phyloP scores from a whole-genome alignment of 2,888 invertebrate genomes.

The Drosophila setosimentum region DNA sequence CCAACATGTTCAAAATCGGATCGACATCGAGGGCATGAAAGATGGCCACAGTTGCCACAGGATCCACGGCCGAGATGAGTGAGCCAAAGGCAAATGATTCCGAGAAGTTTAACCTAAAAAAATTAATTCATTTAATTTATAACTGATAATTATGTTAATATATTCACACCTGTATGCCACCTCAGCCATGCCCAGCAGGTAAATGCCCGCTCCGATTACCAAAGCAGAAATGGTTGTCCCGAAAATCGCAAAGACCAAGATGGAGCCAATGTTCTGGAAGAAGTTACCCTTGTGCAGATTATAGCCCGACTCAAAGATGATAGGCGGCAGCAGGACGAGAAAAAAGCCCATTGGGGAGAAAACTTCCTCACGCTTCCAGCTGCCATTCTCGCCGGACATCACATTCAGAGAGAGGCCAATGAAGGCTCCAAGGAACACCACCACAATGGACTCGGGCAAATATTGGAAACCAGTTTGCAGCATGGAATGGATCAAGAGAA shows the following conservation, averaged over 20 bases:
- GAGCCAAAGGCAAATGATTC: slow-evolving; percentile 99
- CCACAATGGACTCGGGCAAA: slow-evolving; percentile 98
- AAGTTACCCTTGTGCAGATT: slow-evolving; percentile 99
- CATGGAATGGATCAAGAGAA: slow-evolving; percentile 97
- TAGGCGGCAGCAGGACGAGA: slow-evolving; percentile 97
- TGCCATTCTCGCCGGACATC: slow-evolving; percentile 93
- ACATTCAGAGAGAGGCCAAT: slow-evolving; percentile 96
- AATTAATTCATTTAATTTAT: background rate
- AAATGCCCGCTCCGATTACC: slow-evolving; percentile 98
- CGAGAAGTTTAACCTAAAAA: slow-evolving; percentile 94
- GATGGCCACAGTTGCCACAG: slow-evolving; percentile 99
- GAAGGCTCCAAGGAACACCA: slow-evolving; percentile 96
- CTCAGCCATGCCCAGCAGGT: slow-evolving; percentile 95
- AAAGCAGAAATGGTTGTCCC: slow-evolving; percentile 99
- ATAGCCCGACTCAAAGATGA: slow-evolving; percentile 99
- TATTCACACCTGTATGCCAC: slow-evolving; percentile 90
- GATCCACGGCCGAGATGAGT: slow-evolving; percentile 98
- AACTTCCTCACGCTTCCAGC: slow-evolving; percentile 98
- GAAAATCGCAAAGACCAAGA: slow-evolving; percentile 98
- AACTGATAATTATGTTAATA: background rate
- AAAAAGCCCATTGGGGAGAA: slow-evolving; percentile 99
- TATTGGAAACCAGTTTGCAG: slow-evolving; percentile 98
- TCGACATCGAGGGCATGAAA: slow-evolving; percentile 99
- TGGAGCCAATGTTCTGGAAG: slow-evolving; percentile 99
- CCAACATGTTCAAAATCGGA: slow-evolving; percentile 99